Evolutionary conservation across 2,888 invertebrate species (phyloP).

Genomic region (Trachelus tabidus): DNA sequence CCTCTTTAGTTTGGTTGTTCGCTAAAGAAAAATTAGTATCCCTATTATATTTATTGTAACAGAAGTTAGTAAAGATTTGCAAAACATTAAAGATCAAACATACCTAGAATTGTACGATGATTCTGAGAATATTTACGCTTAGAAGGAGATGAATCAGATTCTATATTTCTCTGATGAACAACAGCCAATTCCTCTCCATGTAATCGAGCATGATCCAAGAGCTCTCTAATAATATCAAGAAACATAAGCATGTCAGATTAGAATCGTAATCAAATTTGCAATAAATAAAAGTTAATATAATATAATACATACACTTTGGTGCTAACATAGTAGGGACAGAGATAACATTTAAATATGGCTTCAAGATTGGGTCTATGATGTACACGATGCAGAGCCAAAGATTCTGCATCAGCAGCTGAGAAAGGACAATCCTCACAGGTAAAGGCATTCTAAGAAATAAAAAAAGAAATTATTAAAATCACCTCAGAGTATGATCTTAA

Average conservation of each 20-base stretch:
- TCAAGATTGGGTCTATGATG: constrained; percentile 78
- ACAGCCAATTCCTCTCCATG: constrained; percentile 61
- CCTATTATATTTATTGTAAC: background rate
- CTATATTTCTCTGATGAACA: constrained; percentile 50
- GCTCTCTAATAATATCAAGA: constrained; percentile 53
- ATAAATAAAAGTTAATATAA: background rate
- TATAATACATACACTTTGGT: constrained; percentile 73
- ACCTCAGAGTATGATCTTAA: background rate
- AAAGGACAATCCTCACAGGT: constrained; percentile 81
- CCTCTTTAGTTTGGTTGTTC: constrained; percentile 32
- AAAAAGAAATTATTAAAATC: background rate
- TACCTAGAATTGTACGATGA: constrained; percentile 37
- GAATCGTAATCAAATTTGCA: background rate
- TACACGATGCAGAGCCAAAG: constrained; percentile 74
- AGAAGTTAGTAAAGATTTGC: background rate
- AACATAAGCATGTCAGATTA: constrained; percentile 45
- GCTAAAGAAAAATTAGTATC: constrained; percentile 8
- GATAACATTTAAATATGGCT: constrained; percentile 81
- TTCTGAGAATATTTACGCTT: constrained; percentile 31
- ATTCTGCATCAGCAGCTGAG: constrained; percentile 71
- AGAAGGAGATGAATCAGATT: constrained; percentile 29
- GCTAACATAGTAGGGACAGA: constrained; percentile 83
- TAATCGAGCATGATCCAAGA: constrained; percentile 57
- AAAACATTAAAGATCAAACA: constrained; percentile 14
- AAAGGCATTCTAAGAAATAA: constrained; percentile 40